Conservation (phyloP, 2,797 vertebrate genomes). For the Rhinatrema bivittatum region DNA sequence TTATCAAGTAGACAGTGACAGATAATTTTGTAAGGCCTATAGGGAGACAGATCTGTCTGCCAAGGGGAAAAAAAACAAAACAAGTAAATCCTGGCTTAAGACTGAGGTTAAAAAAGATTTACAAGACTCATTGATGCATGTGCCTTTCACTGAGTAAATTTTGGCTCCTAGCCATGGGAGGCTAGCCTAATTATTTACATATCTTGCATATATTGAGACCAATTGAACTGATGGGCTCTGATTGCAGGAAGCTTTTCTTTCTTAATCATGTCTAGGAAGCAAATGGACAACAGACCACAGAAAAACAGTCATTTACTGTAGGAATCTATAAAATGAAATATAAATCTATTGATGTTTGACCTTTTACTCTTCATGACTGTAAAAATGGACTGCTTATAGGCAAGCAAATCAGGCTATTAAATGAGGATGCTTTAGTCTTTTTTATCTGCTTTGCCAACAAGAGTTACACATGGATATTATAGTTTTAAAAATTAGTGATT, state of each 20-base stretch:
- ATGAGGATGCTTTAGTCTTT: too few relatives aligned
- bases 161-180: slow-evolving; percentile 12
- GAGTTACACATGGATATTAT: too few relatives aligned
- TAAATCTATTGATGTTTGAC: slow-evolving; percentile 45
- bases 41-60: slow-evolving; percentile 36
- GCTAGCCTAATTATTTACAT: slow-evolving; percentile 9
- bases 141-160: slow-evolving; percentile 14
- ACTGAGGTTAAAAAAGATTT: slow-evolving; percentile 42
- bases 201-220: slow-evolving; percentile 10
- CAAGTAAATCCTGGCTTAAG: slow-evolving; percentile 37
- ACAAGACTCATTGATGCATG: slow-evolving; percentile 21
- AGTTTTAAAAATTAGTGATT: too few relatives aligned
- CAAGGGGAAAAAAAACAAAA: too few relatives aligned
- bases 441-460: too few relatives aligned
- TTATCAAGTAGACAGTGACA: slow-evolving; percentile 47
- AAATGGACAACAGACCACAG: too few relatives aligned
- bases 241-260: slow-evolving; percentile 23
- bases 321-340: slow-evolving; percentile 41
- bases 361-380: slow-evolving; percentile 31
- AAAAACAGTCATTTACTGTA: slow-evolving; percentile 26
- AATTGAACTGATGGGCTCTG: slow-evolving; percentile 7
- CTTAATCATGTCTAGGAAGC: too few relatives aligned
- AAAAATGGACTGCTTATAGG: slow-evolving; percentile 33
- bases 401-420: slow-evolving; percentile 20
- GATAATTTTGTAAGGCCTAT: slow-evolving; percentile 33